Percentiles rank a stretch among this genome's conserved stretches.
These are phyloP conservation scores for Sesamia inferens DNA, from an alignment of 2,888 invertebrate species.

Conservation along the genomic window DNA sequence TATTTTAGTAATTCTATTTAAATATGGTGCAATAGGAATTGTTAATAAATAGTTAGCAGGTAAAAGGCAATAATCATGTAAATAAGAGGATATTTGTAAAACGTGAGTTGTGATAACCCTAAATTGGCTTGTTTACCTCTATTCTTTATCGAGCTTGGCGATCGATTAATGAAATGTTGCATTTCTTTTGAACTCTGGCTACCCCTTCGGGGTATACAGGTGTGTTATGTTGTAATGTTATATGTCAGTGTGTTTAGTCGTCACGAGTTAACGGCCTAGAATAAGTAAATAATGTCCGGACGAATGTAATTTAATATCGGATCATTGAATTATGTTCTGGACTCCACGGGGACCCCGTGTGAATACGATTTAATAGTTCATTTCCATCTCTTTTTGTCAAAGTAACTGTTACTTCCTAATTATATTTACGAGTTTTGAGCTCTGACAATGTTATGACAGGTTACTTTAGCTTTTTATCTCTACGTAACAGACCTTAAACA, in stretches of 20 bases:
- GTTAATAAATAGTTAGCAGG: no score
- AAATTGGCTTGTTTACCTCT: no score
- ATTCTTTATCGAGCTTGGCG: no score
- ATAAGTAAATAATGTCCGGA: slow-evolving; percentile 48
- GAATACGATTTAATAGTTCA: slow-evolving; percentile 28
- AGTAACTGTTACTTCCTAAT: slow-evolving; percentile 34
- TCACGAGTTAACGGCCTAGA: slow-evolving; percentile 34
- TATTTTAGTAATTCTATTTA: no score
- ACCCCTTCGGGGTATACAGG: neutral
- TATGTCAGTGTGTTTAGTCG: slow-evolving; percentile 8
- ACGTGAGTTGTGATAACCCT: no score
- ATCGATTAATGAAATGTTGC: neutral
- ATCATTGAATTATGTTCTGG: slow-evolving; percentile 46
- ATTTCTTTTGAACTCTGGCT: neutral
- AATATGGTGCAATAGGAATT: no score
- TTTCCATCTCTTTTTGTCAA: slow-evolving; percentile 40
- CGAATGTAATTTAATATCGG: slow-evolving; percentile 43
- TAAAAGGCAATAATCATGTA: no score
- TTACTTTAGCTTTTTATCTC: neutral
- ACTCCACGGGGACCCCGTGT: slow-evolving; percentile 25
- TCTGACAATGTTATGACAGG: neutral
- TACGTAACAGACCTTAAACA: neutral
- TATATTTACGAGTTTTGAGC: slow-evolving; percentile 8
- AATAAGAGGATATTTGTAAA: no score
- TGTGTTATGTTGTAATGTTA: neutral